These are phyloP conservation scores for Ptychadena robeensis DNA, from an alignment of 2,797 vertebrate genomes.

Conservation along the genomic window DNA sequence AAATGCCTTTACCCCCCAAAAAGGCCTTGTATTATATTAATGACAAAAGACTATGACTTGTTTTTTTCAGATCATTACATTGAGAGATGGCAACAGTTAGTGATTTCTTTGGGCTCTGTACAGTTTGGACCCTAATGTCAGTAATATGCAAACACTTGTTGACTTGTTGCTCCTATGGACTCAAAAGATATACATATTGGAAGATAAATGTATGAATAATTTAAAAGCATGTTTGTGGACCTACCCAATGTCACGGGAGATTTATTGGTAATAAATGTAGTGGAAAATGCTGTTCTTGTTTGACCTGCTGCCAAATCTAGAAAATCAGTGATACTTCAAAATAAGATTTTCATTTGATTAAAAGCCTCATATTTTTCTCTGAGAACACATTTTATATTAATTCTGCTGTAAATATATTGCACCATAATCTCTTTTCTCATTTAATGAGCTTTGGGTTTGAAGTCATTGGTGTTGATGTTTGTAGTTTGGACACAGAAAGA, in stretches of 20 bases:
- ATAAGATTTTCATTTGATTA: background rate
- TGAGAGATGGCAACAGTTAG: too few species aligned
- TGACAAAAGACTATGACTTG: too few species aligned
- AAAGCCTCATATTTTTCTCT: background rate
- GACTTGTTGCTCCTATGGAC: too few species aligned
- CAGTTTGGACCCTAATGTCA: too few species aligned
- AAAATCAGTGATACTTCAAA: background rate
- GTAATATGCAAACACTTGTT: too few species aligned
- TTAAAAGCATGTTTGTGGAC: background rate
- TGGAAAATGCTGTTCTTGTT: background rate
- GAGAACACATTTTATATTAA: background rate
- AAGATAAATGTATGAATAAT: too few species aligned
- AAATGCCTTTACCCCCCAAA: too few species aligned
- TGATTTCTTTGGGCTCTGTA: too few species aligned
- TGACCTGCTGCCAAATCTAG: background rate
- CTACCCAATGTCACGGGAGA: background rate
- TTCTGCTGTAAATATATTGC: background rate
- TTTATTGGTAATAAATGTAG: background rate
- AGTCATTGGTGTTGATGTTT: conserved; percentile 20
- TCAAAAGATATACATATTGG: too few species aligned
- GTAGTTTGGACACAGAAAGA: background rate
- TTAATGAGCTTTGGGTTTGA: conserved; percentile 30
- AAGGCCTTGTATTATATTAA: too few species aligned
- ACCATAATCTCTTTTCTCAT: conserved; percentile 21
- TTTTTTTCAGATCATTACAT: too few species aligned